phyloP scores from a whole-genome alignment of 2,888 invertebrate species.

The Caprella mutica region DNA sequence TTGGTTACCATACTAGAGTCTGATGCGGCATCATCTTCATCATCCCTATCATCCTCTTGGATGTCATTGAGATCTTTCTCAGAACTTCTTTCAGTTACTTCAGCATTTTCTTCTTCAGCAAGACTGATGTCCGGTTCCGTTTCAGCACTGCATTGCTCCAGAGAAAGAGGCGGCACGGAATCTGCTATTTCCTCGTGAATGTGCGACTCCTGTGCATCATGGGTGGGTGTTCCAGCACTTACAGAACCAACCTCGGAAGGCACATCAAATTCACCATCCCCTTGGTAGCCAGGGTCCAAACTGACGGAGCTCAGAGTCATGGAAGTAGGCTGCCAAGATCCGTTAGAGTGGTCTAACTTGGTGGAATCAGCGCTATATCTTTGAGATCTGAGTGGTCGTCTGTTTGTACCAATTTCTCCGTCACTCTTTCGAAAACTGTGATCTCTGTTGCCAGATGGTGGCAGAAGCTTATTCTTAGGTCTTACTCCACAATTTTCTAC shows the following conservation, averaged over 20 bases:
- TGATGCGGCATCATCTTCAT: conserved; percentile 41
- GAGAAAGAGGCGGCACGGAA: conserved; percentile 12
- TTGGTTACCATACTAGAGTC: conserved; percentile 7
- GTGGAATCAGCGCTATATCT: conserved; percentile 1
- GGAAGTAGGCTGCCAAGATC: conserved; percentile 2
- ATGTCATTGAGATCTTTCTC: too few relatives aligned
- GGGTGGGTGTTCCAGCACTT: conserved; percentile 27
- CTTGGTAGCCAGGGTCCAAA: conserved; percentile 86
- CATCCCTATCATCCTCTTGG: conserved; percentile 28
- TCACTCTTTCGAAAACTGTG: too few relatives aligned
- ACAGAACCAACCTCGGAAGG: conserved; percentile 31
- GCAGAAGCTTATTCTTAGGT: conserved; percentile 6
- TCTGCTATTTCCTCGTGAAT: conserved; percentile 26
- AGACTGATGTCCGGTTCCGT: conserved; percentile 28
- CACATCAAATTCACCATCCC: conserved; percentile 41
- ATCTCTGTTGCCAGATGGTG: too few relatives aligned
- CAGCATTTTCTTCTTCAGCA: conserved; percentile 27
- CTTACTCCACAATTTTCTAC: neutral
- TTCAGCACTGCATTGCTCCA: conserved; percentile 1
- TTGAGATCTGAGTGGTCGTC: neutral
- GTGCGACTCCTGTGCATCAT: conserved; percentile 16
- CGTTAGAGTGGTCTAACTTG: conserved; percentile 14
- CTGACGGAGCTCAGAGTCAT: conserved; percentile 49
- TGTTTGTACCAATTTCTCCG: too few relatives aligned
- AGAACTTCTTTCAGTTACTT: conserved; percentile 47